These are phyloP conservation scores for Spondyliosoma cantharus DNA, from an alignment of 2,797 vertebrate species.

Conservation along the genomic window DNA sequence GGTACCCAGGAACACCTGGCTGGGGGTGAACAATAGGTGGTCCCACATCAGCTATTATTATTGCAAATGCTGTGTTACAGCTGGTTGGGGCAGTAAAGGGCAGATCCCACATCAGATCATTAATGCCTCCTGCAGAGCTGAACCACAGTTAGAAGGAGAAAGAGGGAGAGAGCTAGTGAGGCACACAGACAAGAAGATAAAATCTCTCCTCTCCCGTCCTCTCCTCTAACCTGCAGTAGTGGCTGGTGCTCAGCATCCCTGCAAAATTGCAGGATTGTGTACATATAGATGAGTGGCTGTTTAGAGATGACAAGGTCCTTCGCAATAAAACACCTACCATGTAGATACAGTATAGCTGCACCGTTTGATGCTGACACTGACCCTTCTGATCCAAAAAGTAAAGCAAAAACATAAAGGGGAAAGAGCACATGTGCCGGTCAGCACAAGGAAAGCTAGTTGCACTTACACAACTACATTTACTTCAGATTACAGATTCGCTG, in stretches of 20 bases:
- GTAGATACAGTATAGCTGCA: not conserved
- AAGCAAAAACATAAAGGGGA: not conserved
- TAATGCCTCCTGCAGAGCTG: conserved; percentile 64
- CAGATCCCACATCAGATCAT: conserved; percentile 78
- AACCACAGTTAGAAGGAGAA: conserved; percentile 10
- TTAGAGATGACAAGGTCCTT: conserved; percentile 7
- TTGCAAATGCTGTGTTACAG: conserved; percentile 74
- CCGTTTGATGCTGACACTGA: not conserved
- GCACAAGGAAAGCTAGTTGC: too few relatives aligned
- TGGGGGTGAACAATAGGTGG: conserved; percentile 64
- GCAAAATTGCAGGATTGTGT: not conserved
- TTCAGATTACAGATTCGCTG: too few relatives aligned
- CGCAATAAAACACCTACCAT: not conserved
- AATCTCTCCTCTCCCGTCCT: conserved; percentile 11
- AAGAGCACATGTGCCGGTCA: not conserved
- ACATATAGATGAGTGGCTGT: not conserved
- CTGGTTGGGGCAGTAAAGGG: conserved; percentile 74
- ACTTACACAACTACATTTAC: too few relatives aligned
- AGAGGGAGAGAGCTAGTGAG: conserved; percentile 5
- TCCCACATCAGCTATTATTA: conserved; percentile 73
- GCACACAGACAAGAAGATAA: conserved; percentile 6
- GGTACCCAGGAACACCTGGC: conserved; percentile 74
- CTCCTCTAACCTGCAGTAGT: conserved; percentile 20
- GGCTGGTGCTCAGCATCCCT: conserved; percentile 3
- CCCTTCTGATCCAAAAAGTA: not conserved